Conservation (phyloP, 2,888 invertebrate genomes). For the Aricia artaxerxes region DNA sequence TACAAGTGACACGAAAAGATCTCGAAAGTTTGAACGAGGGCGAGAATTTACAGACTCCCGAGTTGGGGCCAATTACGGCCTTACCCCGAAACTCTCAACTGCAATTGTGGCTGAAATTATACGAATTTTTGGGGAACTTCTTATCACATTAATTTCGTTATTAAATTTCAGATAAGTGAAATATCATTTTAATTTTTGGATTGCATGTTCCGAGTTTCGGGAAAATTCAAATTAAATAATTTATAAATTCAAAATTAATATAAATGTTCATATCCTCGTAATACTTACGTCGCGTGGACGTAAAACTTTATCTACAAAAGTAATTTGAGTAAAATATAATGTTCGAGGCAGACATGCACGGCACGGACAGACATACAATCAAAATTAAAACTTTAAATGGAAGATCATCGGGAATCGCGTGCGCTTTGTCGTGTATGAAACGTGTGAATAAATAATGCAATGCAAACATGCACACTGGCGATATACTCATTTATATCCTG, state of each 20-base stretch:
- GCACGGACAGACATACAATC: constrained; percentile 1
- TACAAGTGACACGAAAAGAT: constrained; percentile 39
- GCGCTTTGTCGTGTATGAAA: constrained; percentile 19
- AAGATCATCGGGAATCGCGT: constrained; percentile 18
- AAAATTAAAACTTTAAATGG: constrained; percentile 18
- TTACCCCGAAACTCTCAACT: constrained; percentile 36
- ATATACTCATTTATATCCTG: not conserved
- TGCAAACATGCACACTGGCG: constrained; percentile 16
- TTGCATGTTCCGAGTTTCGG: not conserved
- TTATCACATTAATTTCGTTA: constrained; percentile 25
- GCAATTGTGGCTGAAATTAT: constrained; percentile 36
- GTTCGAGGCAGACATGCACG: not conserved
- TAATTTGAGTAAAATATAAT: not conserved
- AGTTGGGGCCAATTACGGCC: constrained; percentile 40
- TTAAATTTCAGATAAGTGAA: constrained; percentile 24
- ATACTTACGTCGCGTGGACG: not conserved
- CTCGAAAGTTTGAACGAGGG: constrained; percentile 35
- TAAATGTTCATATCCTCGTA: not conserved
- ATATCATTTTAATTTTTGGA: constrained; percentile 9
- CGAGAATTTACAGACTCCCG: constrained; percentile 40
- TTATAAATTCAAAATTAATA: not conserved
- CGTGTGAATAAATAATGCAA: constrained; percentile 27
- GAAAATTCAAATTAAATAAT: not conserved
- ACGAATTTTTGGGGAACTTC: constrained; percentile 13
- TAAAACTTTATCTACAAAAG: constrained; percentile 11